Base-by-base conservation (phyloP, 2,888 invertebrate genomes). In the Ennomos fuscantarius region DNA sequence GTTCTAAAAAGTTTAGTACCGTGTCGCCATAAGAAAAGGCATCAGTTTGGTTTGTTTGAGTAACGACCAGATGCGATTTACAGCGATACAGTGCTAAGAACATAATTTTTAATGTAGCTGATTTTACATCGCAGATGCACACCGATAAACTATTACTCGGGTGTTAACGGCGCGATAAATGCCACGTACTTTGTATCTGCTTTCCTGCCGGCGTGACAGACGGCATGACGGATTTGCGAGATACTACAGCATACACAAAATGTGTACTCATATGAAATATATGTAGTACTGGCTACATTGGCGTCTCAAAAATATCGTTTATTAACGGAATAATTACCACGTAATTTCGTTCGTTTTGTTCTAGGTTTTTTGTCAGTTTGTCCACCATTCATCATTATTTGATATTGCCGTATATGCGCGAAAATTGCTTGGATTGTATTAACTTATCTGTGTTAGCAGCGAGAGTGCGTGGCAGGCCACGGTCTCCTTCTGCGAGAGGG, bases 111-210 rank as follows among this genome's bases (percentile, higher is more conserved):
- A 40, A 12, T 43, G 34, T 34, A 44, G 44, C 15, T 24, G 24
- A 32, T 31, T 12, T 34, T 43, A 9, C 32, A 34, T 62, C 66
- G 78, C 81, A 82, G 82, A 84, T 82, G 81, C 73, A 78, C 69
- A 73, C 68, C 66, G 61, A 78, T 84, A 82, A 84, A 81, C 84
- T 81, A 83, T 78, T 72, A 68, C 64, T 56, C 64, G 62, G 48
- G 68, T 72, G 73, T 77, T 75, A 76, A 78, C 70, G 60, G 60
- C 39, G 63, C 60, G 72, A 72, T 75, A 73, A 75, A 72, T 73
- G 58, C 53, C 58, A 53, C 49, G 15, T 41, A 48, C 48, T 40
- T 40, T 36, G 35, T 48, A 40, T 45, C 58, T 51, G 47, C 39
- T 56, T 52, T 42, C 31, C 43, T 59, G 49, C 41, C 37, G 32